These are phyloP conservation scores for Notamacropus eugenii DNA, from an alignment of 2,797 vertebrate genomes.

Conservation along the genomic window DNA sequence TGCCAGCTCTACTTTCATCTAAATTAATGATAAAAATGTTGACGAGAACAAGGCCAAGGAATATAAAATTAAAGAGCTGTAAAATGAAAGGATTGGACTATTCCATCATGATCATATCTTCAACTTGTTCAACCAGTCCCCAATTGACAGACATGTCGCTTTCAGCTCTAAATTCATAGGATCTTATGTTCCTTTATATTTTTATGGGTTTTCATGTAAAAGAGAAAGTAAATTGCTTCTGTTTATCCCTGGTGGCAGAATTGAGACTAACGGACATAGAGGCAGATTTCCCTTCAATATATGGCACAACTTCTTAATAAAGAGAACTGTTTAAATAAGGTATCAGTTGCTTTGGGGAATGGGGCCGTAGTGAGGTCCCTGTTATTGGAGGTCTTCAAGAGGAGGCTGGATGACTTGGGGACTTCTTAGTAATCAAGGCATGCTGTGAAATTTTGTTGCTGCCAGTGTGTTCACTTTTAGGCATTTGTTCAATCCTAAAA, in stretches of 20 bases:
- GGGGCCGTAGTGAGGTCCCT: not conserved
- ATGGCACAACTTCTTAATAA: not conserved
- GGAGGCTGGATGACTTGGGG: not conserved
- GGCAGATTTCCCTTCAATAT: not conserved
- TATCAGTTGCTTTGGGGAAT: not conserved
- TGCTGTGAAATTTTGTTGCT: not conserved
- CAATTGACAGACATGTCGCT: not conserved
- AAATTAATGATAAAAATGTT: not conserved
- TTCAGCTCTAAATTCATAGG: not conserved
- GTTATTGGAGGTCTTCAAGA: not conserved
- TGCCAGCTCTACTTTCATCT: not conserved
- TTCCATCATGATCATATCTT: not conserved
- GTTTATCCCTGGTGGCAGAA: not conserved
- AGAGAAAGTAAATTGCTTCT: not conserved
- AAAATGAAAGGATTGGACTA: not conserved
- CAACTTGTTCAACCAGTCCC: not conserved
- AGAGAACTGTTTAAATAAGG: not conserved
- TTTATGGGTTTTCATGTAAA: not conserved
- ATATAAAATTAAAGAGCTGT: not conserved
- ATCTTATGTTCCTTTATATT: not conserved
- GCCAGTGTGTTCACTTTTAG: not conserved
- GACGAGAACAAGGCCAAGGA: not conserved
- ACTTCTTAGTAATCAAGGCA: not conserved
- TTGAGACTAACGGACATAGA: not conserved
- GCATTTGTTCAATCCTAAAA: not conserved